Conservation (phyloP, 2,113 vertebrate species). For the Tragulus kanchil region DNA sequence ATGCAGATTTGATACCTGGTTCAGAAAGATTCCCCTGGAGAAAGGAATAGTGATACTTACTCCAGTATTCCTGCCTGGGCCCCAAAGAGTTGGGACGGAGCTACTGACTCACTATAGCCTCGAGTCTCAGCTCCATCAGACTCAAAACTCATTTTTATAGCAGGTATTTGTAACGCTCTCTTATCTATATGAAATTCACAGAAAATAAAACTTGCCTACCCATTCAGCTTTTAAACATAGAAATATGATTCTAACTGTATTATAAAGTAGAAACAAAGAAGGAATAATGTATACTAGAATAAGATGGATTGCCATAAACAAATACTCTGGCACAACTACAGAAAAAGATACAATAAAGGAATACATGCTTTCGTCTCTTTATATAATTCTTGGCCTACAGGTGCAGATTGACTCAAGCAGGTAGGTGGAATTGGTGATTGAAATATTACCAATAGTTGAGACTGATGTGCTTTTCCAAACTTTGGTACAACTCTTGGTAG, state of each 20-base stretch:
- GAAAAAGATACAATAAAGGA: slow-evolving; percentile 35
- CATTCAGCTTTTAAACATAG: not conserved
- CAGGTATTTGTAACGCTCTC: not conserved
- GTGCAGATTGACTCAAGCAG: not conserved
- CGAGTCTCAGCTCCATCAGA: not conserved
- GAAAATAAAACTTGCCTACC: not conserved
- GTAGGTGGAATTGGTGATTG: not conserved
- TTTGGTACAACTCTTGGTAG: not conserved
- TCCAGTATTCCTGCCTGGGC: not conserved
- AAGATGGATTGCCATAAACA: not conserved
- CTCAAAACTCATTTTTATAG: not conserved
- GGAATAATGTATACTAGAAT: not conserved
- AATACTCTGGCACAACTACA: not conserved
- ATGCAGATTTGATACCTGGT: not conserved
- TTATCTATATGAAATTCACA: slow-evolving; percentile 26
- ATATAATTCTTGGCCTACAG: not conserved
- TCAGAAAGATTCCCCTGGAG: not conserved
- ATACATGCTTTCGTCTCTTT: not conserved
- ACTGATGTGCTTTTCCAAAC: slow-evolving; percentile 21
- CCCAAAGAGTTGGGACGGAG: not conserved
- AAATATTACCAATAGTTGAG: not conserved
- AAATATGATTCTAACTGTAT: slow-evolving; percentile 4
- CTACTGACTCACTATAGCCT: no score
- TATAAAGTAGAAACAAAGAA: slow-evolving; percentile 46
- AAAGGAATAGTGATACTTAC: not conserved